Conservation (phyloP, 2,797 vertebrate genomes). For the Steatocranus sp. region DNA sequence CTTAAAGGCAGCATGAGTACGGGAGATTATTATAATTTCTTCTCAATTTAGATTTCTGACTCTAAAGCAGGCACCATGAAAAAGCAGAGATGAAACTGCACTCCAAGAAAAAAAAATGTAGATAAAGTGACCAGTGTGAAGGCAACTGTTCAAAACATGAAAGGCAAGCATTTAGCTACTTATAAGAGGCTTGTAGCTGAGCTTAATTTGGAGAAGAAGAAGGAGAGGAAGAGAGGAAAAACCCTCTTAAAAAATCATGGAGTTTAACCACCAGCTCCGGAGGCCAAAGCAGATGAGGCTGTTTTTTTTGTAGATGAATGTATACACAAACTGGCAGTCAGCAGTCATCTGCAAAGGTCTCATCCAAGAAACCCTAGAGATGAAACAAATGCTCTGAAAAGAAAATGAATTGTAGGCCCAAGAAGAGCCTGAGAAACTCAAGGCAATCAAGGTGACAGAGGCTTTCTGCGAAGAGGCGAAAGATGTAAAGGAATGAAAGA, state of each 20-base stretch:
- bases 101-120: neutral
- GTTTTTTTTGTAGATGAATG: neutral
- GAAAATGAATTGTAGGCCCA: neutral
- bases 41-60: neutral
- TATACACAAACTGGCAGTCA: neutral
- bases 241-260: neutral
- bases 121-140: neutral
- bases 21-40: neutral
- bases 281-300: neutral
- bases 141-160: neutral
- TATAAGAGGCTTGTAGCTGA: neutral
- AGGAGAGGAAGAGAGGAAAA: rapidly evolving
- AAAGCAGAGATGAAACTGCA: neutral
- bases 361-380: neutral
- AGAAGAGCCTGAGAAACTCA: neutral
- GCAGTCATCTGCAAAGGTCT: neutral
- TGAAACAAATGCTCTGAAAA: neutral
- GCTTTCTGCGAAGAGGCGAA: neutral
- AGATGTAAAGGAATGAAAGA: neutral
- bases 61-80: rapidly evolving
- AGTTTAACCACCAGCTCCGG: neutral
- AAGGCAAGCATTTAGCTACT: neutral
- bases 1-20: neutral
- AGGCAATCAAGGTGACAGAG: neutral
- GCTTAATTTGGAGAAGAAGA: neutral